Base-by-base conservation (phyloP, 1,140 invertebrate species). In the Drosophila sucinea region DNA sequence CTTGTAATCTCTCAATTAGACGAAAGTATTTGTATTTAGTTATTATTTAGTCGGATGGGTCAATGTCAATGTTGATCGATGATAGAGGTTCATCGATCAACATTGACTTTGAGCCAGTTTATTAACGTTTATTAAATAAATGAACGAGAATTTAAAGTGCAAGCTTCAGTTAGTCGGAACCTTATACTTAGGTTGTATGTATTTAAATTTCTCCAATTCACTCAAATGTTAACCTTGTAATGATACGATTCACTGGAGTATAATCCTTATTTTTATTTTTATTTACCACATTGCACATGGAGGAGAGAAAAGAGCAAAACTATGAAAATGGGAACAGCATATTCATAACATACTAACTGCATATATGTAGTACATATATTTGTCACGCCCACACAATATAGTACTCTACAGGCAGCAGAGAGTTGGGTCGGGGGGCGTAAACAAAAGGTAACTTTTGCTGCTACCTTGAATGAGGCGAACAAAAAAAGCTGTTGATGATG, bases 301-400 rank as follows among this genome's bases (percentile, higher is more conserved):
- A 38, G 11, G 11, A 38, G 35, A 38, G 35, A 81, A 76, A 73
- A 51, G 66, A 74, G 67, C 65, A 73, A 85, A 73, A 70, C 70
- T 74, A 70, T 61, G 64, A 72, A 77, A 81, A 81, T 77, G 72
- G 63, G 77, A 71, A 81, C 76, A 79, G 3, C 29, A 32, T 55
- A 62, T 64, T 57, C 38, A 69, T 44, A 56, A 60, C 71, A 35
- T 41, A 23, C 55, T 54, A 51, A 40, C 60, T 63, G 17, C 17
- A 17, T 17, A 17, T 38, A 38, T 11, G 35, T 38, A 67, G 54
- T 55, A 66, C 69, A 67, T 76, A 54, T 86, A 70, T 63, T 65
- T 79, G 83, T 68, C 82, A 85, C 82, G 82, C 82, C 83, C 83
- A 81, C 70, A 79, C 68, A 75, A 79, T 85, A 65, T 60, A n/a